phyloP scores from a whole-genome alignment of 2,797 vertebrate genomes.

The Chrosomus eos region DNA sequence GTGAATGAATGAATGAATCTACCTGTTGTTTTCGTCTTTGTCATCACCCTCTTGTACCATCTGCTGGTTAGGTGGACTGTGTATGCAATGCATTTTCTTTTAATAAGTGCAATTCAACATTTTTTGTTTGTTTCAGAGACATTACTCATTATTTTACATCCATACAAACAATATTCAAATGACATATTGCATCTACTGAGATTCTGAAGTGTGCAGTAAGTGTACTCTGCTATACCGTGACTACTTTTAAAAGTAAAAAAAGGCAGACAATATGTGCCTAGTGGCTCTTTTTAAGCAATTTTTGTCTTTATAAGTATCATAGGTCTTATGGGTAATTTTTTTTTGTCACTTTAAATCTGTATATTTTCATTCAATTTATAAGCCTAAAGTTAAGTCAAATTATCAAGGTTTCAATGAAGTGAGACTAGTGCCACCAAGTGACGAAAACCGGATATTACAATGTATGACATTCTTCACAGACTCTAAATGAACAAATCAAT shows the following conservation, averaged over 20 bases:
- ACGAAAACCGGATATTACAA: background rate
- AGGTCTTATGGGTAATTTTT: background rate
- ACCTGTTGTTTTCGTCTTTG: background rate
- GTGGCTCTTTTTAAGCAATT: background rate
- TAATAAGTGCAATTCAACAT: background rate
- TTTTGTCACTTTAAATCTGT: background rate
- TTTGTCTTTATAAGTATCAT: background rate
- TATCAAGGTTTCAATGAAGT: background rate
- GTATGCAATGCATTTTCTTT: background rate
- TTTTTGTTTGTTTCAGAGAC: background rate
- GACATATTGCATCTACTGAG: background rate
- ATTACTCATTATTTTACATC: background rate
- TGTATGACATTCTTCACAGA: background rate
- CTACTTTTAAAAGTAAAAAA: background rate
- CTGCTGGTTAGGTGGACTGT: background rate
- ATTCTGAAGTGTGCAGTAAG: background rate
- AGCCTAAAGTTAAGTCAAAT: background rate
- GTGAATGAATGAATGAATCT: too few species aligned
- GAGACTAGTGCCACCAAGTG: constrained; percentile 36
- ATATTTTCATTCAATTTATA: background rate
- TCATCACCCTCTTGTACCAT: background rate
- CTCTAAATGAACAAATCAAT: background rate
- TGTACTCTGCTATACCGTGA: background rate
- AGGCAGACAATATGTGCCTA: background rate
- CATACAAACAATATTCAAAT: background rate